These are phyloP conservation scores for Strigamia crassipes DNA, from an alignment of 2,888 invertebrate species.

Conservation along the genomic window DNA sequence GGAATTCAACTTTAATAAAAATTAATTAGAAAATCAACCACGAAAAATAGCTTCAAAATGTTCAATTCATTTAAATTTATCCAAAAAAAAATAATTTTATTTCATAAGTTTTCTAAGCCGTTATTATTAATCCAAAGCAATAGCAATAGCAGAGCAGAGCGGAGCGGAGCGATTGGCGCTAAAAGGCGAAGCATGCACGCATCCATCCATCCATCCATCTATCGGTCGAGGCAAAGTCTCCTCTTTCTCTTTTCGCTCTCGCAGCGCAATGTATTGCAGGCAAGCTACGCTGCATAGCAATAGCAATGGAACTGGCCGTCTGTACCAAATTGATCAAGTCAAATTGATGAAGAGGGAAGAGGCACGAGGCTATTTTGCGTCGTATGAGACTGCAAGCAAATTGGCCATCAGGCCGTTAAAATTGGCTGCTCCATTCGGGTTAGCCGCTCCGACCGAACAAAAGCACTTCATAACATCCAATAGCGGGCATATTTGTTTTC, in stretches of 20 bases:
- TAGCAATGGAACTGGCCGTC: constrained; percentile 20
- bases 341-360: constrained; percentile 42
- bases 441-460: constrained; percentile 42
- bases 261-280: not conserved
- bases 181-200: not conserved
- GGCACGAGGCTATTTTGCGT: constrained; percentile 37
- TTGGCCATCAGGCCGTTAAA: constrained; percentile 42
- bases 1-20: not conserved
- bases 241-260: not conserved
- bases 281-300: not conserved
- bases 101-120: not conserved
- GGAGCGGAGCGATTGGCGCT: not conserved
- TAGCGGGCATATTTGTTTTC: constrained; percentile 42
- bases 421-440: constrained; percentile 38
- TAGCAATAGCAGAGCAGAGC: too few relatives aligned
- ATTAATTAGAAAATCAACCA: not conserved
- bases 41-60: not conserved
- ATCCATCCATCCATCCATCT: not conserved
- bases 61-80: not conserved
- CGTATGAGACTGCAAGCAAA: constrained; percentile 35
- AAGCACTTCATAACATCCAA: constrained; percentile 42
- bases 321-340: constrained; percentile 41
- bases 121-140: not conserved
- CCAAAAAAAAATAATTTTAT: not conserved
- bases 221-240: not conserved